Conservation (phyloP, 2,797 vertebrate genomes). For the Lagorchestes hirsutus region DNA sequence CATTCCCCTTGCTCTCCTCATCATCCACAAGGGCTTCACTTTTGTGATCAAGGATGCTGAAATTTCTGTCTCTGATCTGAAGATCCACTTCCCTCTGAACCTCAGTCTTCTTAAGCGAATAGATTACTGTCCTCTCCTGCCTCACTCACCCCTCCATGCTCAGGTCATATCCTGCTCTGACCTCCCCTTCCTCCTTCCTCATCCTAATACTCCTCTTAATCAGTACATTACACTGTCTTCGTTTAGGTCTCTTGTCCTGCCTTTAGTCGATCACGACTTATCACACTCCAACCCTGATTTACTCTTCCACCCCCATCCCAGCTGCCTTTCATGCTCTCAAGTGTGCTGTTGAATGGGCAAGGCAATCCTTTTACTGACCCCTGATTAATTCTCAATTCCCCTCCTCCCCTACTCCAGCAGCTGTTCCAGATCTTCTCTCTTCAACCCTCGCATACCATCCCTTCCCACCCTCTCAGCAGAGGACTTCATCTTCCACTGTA, state of each 20-base stretch:
- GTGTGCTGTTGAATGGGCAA: not conserved
- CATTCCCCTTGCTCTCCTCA: not conserved
- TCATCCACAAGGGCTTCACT: not conserved
- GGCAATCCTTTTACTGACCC: not conserved
- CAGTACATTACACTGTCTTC: not conserved
- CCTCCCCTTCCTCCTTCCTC: not conserved
- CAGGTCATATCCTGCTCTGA: too few species aligned
- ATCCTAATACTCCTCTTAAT: not conserved
- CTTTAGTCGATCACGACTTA: not conserved
- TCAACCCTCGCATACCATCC: not conserved
- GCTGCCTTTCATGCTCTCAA: not conserved
- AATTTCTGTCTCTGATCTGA: too few species aligned
- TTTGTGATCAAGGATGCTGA: not conserved
- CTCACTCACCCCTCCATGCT: not conserved
- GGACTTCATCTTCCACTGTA: not conserved
- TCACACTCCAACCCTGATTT: not conserved
- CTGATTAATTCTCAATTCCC: not conserved
- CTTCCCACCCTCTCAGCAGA: not conserved
- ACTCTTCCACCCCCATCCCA: not conserved
- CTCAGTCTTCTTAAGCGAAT: too few species aligned
- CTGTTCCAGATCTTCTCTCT: not conserved
- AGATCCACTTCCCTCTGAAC: too few species aligned
- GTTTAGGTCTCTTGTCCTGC: not conserved
- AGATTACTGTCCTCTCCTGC: not conserved
- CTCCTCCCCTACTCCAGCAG: too few species aligned